Base-by-base conservation (phyloP, 2,797 vertebrate species). In the Pseudochaenichthys georgianus region DNA sequence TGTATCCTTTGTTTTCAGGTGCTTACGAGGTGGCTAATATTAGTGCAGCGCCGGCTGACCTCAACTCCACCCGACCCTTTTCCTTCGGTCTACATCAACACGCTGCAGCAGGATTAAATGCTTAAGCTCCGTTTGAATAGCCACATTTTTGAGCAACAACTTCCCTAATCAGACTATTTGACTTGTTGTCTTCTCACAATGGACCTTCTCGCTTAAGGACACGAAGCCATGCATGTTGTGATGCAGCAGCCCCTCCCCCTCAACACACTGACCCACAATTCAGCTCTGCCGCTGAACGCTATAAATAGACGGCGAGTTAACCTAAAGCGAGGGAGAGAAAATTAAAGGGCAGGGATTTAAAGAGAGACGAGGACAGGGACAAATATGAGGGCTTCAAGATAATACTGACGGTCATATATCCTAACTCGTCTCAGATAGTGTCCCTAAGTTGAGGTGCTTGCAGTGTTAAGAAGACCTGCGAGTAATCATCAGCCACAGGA, bases 261-360 rank as follows among this genome's bases (percentile, higher is more conserved):
- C 91, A 93, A 87, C 92, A 92, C 74, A 91, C 91, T 94, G 90
- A 92, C 92, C 90, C 88, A 93, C 85, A 93, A 94, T 89, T 73
- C 86, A 66, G 83, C 81, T 82, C 71, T 76, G 83, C 91, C 65
- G 75, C 87, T 52, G 43, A 70, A 1, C 28, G 17, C 91, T 92
- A 92, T 87, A 92, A 91, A 93, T 93, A 94, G 91, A 73, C 55
- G 5, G 65, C 64, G 88, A 78, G 86, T 91, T 90, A 92, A 90
- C 89, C 86, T 88, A 82, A 78, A 90, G 90, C 67, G 0, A 78
- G 78, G 21, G 54, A 51, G 43, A 62, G 67, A 76, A 38, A 38
- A 73, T 66, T 60, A 77, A 68, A 65, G 77, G 74, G 51, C 47
- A 46, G 61, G 10, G 23, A 70, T 73, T 85, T 75, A 72, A 45